A percentile compares a stretch with the other conserved stretches of the same genome.
Conservation (phyloP, 2,888 invertebrate species). For the Sericinus montela region DNA sequence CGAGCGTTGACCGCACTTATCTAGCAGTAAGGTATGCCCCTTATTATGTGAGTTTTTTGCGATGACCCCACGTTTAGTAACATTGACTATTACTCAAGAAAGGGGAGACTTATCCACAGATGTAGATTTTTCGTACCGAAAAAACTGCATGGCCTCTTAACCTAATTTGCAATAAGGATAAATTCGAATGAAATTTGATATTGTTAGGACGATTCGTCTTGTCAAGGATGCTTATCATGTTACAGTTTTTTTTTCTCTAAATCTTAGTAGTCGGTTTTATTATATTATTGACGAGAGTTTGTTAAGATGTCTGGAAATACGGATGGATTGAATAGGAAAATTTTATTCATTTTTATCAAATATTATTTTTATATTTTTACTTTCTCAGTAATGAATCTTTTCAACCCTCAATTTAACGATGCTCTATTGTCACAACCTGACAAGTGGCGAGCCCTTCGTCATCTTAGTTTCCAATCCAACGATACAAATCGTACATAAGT, state of each 20-base stretch:
- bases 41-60: conserved; percentile 60
- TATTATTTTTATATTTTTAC: no score
- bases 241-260: not conserved
- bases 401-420: no score
- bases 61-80: conserved; percentile 32
- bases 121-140: conserved; percentile 14
- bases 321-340: no score
- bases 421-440: no score
- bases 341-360: no score
- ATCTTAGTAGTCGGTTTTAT: not conserved
- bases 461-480: no score
- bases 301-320: not conserved
- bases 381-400: no score
- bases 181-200: conserved; percentile 1
- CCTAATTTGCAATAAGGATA: conserved; percentile 2
- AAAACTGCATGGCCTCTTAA: conserved; percentile 3
- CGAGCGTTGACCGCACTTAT: conserved; percentile 59
- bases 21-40: conserved; percentile 51
- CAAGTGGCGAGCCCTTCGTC: no score
- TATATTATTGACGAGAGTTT: not conserved
- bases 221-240: not conserved
- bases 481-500: no score
- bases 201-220: not conserved
- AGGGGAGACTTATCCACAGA: conserved; percentile 17
- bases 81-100: conserved; percentile 36